Conservation (phyloP, 1,140 invertebrate species). For the Drosophila malerkotliana region DNA sequence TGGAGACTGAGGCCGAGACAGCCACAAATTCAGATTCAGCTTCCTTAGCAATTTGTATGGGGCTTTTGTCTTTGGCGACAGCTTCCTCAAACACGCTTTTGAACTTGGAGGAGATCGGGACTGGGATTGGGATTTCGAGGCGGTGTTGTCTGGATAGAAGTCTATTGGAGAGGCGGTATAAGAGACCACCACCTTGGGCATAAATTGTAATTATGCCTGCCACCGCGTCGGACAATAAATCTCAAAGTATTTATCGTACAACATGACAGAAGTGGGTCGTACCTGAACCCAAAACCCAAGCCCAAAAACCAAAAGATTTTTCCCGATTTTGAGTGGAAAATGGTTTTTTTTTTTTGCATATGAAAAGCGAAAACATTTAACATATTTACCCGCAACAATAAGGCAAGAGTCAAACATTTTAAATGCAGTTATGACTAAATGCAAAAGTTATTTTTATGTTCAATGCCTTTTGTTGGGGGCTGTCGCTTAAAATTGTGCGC, state of each 20-base stretch:
- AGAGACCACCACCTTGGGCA: conserved; percentile 58
- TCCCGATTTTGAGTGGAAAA: conserved; percentile 9
- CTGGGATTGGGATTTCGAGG: not conserved
- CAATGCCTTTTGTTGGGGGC: conserved; percentile 43
- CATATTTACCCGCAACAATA: conserved; percentile 15
- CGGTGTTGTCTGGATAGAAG: conserved; percentile 4
- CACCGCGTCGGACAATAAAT: conserved; percentile 76
- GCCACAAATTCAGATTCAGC: conserved; percentile 32
- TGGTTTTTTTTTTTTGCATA: conserved; percentile 50
- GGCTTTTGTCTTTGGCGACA: conserved; percentile 73
- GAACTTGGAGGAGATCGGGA: conserved; percentile 57
- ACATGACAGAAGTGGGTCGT: conserved; percentile 80
- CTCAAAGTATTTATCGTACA: conserved; percentile 76
- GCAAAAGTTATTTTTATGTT: conserved; percentile 69
- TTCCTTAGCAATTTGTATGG: conserved; percentile 73
- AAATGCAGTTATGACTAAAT: conserved; percentile 82
- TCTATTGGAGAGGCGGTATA: conserved; percentile 42
- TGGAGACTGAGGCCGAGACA: not conserved
- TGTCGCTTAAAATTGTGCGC: conserved; percentile 79
- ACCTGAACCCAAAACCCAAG: conserved; percentile 38
- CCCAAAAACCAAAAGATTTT: conserved; percentile 27
- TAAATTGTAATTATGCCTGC: conserved; percentile 82
- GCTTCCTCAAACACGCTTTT: conserved; percentile 77
- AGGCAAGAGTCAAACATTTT: conserved; percentile 47
- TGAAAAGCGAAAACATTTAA: conserved; percentile 38